A percentile compares a stretch with the other conserved stretches of the same genome.
Evolutionary conservation across 2,797 vertebrate genomes (phyloP).

Genomic region (Pogoniulus pusillus): DNA sequence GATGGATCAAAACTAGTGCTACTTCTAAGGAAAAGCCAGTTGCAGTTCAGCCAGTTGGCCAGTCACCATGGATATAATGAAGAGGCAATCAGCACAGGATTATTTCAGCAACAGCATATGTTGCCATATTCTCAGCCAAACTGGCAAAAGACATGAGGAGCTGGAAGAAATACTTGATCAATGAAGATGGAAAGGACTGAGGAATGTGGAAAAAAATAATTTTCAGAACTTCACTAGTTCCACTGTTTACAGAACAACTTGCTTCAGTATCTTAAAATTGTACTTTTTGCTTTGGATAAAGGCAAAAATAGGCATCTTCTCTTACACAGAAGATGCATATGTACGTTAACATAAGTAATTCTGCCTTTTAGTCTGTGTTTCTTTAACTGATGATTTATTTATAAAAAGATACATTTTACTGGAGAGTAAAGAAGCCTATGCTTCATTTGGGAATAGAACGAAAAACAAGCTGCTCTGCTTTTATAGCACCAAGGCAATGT

Average conservation of each 20-base stretch:
- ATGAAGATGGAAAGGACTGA: neutral
- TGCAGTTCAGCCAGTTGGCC: constrained; percentile 50
- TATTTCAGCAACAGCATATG: constrained; percentile 52
- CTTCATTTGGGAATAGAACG: neutral
- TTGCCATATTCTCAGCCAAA: constrained; percentile 48
- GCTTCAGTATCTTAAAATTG: neutral
- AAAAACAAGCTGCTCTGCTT: neutral
- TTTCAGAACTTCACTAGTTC: neutral
- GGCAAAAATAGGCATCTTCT: no score
- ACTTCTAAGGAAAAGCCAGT: constrained; percentile 21
- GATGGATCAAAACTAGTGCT: neutral
- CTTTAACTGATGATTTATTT: neutral
- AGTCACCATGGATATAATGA: constrained; percentile 14
- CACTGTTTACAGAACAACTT: neutral
- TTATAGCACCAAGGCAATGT: neutral
- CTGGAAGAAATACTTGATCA: constrained; percentile 15
- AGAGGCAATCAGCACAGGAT: constrained; percentile 13
- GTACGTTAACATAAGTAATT: neutral
- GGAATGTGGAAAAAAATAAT: neutral
- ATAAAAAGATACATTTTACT: neutral
- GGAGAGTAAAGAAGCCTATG: neutral
- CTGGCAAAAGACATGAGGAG: constrained; percentile 54
- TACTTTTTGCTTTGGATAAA: neutral
- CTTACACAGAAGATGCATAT: neutral
- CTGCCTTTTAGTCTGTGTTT: neutral